Conservation (phyloP, 92 coral and sea anemone genomes). For the Phymanthus crucifer region DNA sequence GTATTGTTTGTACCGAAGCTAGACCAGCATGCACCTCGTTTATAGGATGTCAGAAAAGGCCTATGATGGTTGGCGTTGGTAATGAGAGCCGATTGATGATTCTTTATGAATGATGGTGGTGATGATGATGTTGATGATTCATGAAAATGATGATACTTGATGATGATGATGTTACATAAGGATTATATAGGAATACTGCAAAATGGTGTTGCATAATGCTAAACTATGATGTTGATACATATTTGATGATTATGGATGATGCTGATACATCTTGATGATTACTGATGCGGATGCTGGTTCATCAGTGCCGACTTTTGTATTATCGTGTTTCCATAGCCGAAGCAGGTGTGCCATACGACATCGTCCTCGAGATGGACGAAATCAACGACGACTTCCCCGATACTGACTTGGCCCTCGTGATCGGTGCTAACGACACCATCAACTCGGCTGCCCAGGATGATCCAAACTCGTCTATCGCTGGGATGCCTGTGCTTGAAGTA, state of each 20-base stretch:
- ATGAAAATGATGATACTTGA: slow-evolving; percentile 12
- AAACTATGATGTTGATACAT: background rate
- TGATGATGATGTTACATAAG: slow-evolving; percentile 4
- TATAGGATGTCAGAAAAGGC: too few relatives aligned
- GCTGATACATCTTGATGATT: background rate
- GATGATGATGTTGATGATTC: background rate
- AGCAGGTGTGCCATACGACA: slow-evolving; percentile 97
- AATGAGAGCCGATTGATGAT: background rate
- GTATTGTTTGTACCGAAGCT: too few relatives aligned
- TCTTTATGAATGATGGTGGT: background rate
- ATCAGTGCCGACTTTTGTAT: too few relatives aligned
- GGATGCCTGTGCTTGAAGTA: slow-evolving; percentile 99
- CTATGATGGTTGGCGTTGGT: too few relatives aligned
- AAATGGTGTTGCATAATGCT: background rate
- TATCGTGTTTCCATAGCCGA: slow-evolving; percentile 59
- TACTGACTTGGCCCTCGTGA: slow-evolving; percentile 88
- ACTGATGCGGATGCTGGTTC: too few relatives aligned
- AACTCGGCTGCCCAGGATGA: slow-evolving; percentile 99
- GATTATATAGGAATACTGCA: background rate
- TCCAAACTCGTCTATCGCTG: slow-evolving; percentile 96
- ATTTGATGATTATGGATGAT: background rate
- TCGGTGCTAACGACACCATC: slow-evolving; percentile 97
- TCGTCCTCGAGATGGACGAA: slow-evolving; percentile 97
- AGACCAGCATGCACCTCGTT: too few relatives aligned
- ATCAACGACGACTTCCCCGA: slow-evolving; percentile 95